Base-by-base conservation (phyloP, 2,797 vertebrate genomes). In the Aldrovandia affinis region DNA sequence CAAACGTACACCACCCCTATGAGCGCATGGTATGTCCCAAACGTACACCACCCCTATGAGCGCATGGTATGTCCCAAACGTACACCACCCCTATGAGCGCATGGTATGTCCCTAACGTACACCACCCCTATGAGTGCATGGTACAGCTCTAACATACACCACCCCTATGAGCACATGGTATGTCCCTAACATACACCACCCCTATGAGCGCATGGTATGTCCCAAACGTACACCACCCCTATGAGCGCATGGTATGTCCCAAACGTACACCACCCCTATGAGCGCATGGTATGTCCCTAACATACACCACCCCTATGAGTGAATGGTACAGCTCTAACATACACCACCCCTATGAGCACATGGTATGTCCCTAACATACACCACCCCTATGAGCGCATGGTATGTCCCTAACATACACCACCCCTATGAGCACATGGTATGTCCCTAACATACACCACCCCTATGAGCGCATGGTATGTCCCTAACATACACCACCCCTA, bases 341-440 rank as follows among this genome's bases (percentile, higher is more conserved):
- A 47, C n/a, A 18, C 3, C 36, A 75, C n/a, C 54, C 57, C 59
- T 63, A 63, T 20, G 2, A 78, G 36, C 9, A 3, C 6, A 18
- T 22, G 44, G n/a, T 28, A 10, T 10, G 9, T 36, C 14, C 33
- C 96, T 0, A 95, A 96, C 87, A 95, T 91, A 0, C 95, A 96
- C 15, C 54, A 96, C 70, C 94, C 95, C 3, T 95, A 94, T 0
- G 95, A 96, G 82, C 95, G 96, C 85, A 96, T 96, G 96, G 96
- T 96, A 95, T 47, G 30, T 70, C 65, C 30, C 65, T 14, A 33
- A 15, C 14, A 15, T 33, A 70, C 1, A 8, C 28, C 9, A 36
- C 22, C 7, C 57, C 57, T 61, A 61, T 20, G 25, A n/a, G n/a
- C n/a, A n/a, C 10, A 22, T 61, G 57, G 57, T 61, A 61, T 20